These are phyloP conservation scores for Xanthostigma xanthostigma DNA, from an alignment of 2,888 invertebrate genomes.

Conservation along the genomic window DNA sequence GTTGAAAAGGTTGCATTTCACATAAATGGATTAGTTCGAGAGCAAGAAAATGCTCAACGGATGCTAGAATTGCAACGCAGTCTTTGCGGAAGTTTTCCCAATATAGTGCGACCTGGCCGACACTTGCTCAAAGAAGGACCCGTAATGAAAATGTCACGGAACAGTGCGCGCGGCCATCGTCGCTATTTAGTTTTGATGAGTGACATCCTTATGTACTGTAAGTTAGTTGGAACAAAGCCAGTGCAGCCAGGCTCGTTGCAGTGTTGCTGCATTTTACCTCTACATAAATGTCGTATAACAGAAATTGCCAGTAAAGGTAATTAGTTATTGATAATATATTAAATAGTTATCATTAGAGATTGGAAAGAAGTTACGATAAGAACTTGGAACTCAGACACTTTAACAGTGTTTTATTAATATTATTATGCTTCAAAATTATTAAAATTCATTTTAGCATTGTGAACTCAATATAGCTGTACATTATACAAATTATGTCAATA, in stretches of 20 bases:
- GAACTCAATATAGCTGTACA: too few relatives aligned
- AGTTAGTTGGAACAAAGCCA: slow-evolving; percentile 38
- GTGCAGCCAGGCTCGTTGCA: slow-evolving; percentile 41
- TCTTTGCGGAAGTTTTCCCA: slow-evolving; percentile 42
- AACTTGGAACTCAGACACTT: too few relatives aligned
- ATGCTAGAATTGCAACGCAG: slow-evolving; percentile 51
- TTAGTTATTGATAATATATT: too few relatives aligned
- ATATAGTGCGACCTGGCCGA: slow-evolving; percentile 52
- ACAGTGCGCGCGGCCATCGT: slow-evolving; percentile 28
- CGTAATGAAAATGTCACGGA: slow-evolving; percentile 38
- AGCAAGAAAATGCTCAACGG: slow-evolving; percentile 55
- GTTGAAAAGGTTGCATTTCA: slow-evolving; percentile 53
- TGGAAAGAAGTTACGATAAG: too few relatives aligned
- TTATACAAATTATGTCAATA: too few relatives aligned
- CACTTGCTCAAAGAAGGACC: slow-evolving; percentile 51
- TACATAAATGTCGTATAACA: slow-evolving; percentile 50
- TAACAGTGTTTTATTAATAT: too few relatives aligned
- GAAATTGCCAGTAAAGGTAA: slow-evolving; percentile 33
- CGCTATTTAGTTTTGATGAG: slow-evolving; percentile 55
- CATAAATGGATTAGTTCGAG: slow-evolving; percentile 55
- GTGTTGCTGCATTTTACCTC: slow-evolving; percentile 50
- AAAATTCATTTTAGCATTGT: too few relatives aligned
- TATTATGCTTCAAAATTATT: too few relatives aligned
- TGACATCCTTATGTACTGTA: slow-evolving; percentile 61
- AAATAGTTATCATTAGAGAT: too few relatives aligned